Conservation (phyloP, 2,888 invertebrate genomes). For the Branchipolynoe longqiensis region DNA sequence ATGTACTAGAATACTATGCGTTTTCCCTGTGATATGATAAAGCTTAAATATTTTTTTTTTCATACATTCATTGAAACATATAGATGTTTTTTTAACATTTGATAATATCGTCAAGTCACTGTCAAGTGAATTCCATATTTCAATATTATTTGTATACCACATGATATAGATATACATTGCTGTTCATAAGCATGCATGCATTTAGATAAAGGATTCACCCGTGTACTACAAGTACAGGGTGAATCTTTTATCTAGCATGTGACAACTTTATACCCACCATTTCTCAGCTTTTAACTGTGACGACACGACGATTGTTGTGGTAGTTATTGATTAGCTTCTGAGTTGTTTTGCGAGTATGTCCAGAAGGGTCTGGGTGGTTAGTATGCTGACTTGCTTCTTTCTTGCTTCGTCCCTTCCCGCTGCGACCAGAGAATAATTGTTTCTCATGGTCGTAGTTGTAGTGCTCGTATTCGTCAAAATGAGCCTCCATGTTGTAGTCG, state of each 20-base stretch:
- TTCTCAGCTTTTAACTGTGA: background rate
- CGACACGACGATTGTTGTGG: conserved; percentile 68
- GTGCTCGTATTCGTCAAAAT: conserved; percentile 95
- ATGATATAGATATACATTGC: too few species aligned
- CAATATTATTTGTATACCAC: too few species aligned
- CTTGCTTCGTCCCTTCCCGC: conserved; percentile 94
- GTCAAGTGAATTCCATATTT: too few species aligned
- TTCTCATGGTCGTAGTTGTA: conserved; percentile 97
- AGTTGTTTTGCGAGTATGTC: conserved; percentile 95
- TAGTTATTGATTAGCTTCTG: conserved; percentile 78
- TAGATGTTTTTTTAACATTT: too few species aligned
- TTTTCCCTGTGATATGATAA: too few species aligned
- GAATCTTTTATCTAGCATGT: background rate
- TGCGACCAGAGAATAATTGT: conserved; percentile 91
- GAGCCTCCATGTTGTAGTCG: conserved; percentile 86
- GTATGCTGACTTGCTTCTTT: conserved; percentile 93
- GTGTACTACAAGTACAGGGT: too few species aligned
- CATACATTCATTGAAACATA: too few species aligned
- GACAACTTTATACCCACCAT: background rate
- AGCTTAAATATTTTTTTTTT: too few species aligned
- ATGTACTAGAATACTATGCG: too few species aligned
- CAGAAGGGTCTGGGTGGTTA: conserved; percentile 94
- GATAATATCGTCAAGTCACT: too few species aligned
- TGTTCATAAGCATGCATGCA: too few species aligned
- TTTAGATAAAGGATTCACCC: too few species aligned